A percentile compares a stretch with the other conserved stretches of the same genome.
Conservation (phyloP, 2,797 vertebrate species). For the Cottoperca gobio region DNA sequence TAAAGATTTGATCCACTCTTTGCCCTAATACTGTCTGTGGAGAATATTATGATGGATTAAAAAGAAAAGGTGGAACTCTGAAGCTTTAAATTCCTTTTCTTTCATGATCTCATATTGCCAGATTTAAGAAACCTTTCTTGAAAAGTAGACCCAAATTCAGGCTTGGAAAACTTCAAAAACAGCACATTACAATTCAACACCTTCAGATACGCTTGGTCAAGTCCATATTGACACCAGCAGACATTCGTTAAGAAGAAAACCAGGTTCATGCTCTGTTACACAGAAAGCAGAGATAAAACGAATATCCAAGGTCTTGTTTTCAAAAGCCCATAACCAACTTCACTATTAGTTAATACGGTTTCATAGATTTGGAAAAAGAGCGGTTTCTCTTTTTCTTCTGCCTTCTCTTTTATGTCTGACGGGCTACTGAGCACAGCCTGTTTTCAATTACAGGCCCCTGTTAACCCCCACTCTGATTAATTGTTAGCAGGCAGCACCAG, state of each 20-base stretch:
- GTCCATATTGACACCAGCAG: background rate
- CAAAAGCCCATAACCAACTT: background rate
- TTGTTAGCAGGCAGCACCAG: conserved; percentile 66
- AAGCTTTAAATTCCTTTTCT: background rate
- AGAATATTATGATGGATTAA: background rate
- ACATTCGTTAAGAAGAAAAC: background rate
- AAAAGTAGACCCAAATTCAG: background rate
- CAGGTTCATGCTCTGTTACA: background rate
- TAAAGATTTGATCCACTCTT: background rate
- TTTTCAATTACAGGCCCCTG: conserved; percentile 74
- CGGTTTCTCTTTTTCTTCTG: background rate
- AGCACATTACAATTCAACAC: background rate
- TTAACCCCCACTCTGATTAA: conserved; percentile 72
- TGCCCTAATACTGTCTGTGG: background rate
- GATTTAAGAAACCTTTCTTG: background rate
- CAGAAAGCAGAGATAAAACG: background rate
- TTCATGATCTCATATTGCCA: background rate
- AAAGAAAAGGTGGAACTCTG: background rate
- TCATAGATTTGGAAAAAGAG: conserved; percentile 20
- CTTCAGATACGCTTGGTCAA: background rate
- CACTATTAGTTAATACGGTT: background rate
- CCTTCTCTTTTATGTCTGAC: conserved; percentile 23
- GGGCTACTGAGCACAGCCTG: conserved; percentile 58
- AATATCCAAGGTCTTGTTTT: background rate
- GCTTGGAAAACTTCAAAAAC: background rate